Percentiles rank a stretch among this genome's conserved stretches.
phyloP scores from a whole-genome alignment of 1,140 invertebrate genomes.

The Globodera rostochiensis region DNA sequence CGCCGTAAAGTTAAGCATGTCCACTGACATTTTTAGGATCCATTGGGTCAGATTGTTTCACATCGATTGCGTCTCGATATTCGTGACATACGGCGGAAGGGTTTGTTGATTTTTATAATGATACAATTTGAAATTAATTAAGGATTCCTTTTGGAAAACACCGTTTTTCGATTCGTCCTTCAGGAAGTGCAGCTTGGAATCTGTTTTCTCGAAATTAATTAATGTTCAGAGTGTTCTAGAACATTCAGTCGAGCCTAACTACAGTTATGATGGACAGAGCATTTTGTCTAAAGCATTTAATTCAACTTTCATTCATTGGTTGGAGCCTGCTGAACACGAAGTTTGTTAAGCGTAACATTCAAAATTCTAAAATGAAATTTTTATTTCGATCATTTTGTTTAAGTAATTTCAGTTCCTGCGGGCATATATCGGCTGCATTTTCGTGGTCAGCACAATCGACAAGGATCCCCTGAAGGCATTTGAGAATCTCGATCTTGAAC shows the following conservation, averaged over 20 bases:
- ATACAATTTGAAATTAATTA: background rate
- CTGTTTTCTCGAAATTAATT: slow-evolving; percentile 11
- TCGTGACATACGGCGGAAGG: slow-evolving; percentile 42
- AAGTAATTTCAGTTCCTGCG: slow-evolving; percentile 34
- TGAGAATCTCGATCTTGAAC: slow-evolving; percentile 38
- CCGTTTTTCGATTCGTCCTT: slow-evolving; percentile 50
- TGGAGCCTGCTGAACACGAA: slow-evolving; percentile 57
- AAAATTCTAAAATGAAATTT: background rate
- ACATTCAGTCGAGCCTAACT: slow-evolving; percentile 19
- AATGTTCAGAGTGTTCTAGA: slow-evolving; percentile 22
- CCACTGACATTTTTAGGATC: slow-evolving; percentile 36
- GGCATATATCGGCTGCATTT: slow-evolving; percentile 50
- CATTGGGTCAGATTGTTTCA: slow-evolving; percentile 28
- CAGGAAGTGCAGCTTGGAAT: slow-evolving; percentile 40
- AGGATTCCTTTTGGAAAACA: slow-evolving; percentile 47
- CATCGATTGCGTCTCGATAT: slow-evolving; percentile 41
- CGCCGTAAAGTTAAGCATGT: background rate
- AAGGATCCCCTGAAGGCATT: slow-evolving; percentile 50
- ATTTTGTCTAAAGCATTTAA: slow-evolving; percentile 35
- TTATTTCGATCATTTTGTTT: background rate
- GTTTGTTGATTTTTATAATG: background rate
- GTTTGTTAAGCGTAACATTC: background rate
- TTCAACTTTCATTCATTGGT: slow-evolving; percentile 52
- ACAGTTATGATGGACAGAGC: slow-evolving; percentile 10
- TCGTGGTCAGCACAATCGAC: slow-evolving; percentile 54